Evolutionary conservation across 1,140 invertebrate species (phyloP).

Genomic region (Trinorchestia longiramus): DNA sequence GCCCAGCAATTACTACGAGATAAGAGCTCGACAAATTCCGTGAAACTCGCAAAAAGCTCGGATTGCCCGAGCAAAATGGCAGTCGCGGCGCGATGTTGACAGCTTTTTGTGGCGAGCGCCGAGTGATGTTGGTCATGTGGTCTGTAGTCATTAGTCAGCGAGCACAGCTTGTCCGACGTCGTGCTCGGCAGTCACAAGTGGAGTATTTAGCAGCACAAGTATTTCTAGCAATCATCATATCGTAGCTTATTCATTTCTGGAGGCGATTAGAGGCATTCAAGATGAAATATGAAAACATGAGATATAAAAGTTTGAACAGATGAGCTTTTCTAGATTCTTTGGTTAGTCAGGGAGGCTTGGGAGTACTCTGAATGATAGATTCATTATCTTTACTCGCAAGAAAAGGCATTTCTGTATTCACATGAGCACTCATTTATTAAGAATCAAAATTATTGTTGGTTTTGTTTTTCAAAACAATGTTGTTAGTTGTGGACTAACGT

Average conservation of each 20-base stretch:
- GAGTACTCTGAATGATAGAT: not conserved
- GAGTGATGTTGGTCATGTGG: not conserved
- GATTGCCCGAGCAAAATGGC: constrained; percentile 9
- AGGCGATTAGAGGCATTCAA: not conserved
- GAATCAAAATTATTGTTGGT: not conserved
- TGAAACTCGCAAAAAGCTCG: constrained; percentile 35
- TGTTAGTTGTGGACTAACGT: not conserved
- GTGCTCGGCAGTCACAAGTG: not conserved
- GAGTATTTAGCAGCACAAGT: not conserved
- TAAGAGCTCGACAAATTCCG: constrained; percentile 45
- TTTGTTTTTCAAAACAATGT: not conserved
- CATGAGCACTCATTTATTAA: not conserved
- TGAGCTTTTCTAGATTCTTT: not conserved
- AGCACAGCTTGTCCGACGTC: not conserved
- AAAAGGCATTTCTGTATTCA: not conserved
- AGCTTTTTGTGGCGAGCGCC: not conserved
- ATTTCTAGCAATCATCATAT: not conserved
- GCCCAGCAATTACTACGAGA: constrained; percentile 15
- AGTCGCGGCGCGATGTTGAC: constrained; percentile 8
- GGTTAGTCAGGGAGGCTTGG: not conserved
- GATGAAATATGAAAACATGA: not conserved
- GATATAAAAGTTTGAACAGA: not conserved
- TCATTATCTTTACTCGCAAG: not conserved
- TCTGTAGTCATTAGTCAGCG: not conserved
- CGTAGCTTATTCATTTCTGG: not conserved